Percentiles rank a stretch among this genome's conserved stretches.
These are phyloP conservation scores for Platycheirus rosarum DNA, from an alignment of 2,888 invertebrate species.

Conservation along the genomic window DNA sequence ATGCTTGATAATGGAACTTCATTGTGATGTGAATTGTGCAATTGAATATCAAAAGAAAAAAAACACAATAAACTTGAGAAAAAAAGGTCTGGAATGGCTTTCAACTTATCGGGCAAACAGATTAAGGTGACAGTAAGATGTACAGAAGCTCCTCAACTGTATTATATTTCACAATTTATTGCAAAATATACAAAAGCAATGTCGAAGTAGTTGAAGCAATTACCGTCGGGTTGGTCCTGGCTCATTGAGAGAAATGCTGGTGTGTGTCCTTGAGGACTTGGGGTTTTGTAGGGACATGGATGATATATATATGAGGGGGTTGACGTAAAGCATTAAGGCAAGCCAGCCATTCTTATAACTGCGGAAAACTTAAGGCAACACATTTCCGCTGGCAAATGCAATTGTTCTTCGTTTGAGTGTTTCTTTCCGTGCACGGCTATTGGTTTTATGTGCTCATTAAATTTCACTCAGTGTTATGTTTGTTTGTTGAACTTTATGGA, in stretches of 20 bases:
- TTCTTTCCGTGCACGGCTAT: slow-evolving; percentile 42
- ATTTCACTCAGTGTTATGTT: slow-evolving; percentile 40
- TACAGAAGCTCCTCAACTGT: slow-evolving; percentile 41
- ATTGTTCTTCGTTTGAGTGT: slow-evolving; percentile 41
- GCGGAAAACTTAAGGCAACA: slow-evolving; percentile 33
- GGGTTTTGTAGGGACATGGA: not conserved
- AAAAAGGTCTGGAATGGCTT: slow-evolving; percentile 21
- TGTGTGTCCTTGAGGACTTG: slow-evolving; percentile 50
- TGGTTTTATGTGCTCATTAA: slow-evolving; percentile 56
- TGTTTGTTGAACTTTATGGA: slow-evolving; percentile 34
- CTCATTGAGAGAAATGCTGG: not conserved
- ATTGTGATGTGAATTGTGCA: slow-evolving; percentile 44
- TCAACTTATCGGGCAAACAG: slow-evolving; percentile 24
- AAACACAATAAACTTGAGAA: not conserved
- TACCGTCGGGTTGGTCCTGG: not conserved
- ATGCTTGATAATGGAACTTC: slow-evolving; percentile 49
- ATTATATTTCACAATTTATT: slow-evolving; percentile 49
- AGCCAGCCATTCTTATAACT: slow-evolving; percentile 28
- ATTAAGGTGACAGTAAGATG: slow-evolving; percentile 29
- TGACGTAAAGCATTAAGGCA: slow-evolving; percentile 5
- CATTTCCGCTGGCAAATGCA: slow-evolving; percentile 30
- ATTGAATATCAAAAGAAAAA: slow-evolving; percentile 42
- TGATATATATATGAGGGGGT: not conserved
- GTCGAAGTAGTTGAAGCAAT: slow-evolving; percentile 24
- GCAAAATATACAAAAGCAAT: slow-evolving; percentile 29